These are phyloP conservation scores for Eristalis arbustorum DNA, from an alignment of 2,888 invertebrate species.

Conservation along the genomic window DNA sequence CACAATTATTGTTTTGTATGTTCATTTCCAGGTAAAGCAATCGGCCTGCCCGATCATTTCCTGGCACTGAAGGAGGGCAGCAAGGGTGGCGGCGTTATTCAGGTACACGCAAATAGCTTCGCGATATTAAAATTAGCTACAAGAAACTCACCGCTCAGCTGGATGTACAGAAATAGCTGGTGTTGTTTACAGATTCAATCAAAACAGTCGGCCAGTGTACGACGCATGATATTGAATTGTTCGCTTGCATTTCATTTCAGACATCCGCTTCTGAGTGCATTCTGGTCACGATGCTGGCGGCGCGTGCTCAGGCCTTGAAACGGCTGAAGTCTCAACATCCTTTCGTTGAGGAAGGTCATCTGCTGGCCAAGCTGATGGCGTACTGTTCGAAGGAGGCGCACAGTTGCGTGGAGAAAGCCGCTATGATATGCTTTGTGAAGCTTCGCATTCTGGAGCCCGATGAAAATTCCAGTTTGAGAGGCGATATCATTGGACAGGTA, in stretches of 20 bases:
- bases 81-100: slow-evolving; percentile 95
- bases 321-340: slow-evolving; percentile 91
- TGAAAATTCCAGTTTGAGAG: slow-evolving; percentile 89
- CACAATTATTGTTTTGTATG: slow-evolving; percentile 3
- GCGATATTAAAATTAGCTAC: slow-evolving; percentile 6
- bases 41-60: slow-evolving; percentile 94
- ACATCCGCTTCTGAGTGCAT: slow-evolving; percentile 98
- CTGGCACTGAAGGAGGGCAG: slow-evolving; percentile 91
- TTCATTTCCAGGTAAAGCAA: slow-evolving; percentile 86
- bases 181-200: not conserved
- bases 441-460: slow-evolving; percentile 94
- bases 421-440: slow-evolving; percentile 96
- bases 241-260: slow-evolving; percentile 80
- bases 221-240: not conserved
- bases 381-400: slow-evolving; percentile 95
- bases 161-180: slow-evolving; percentile 6
- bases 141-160: not conserved
- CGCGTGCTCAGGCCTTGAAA: slow-evolving; percentile 93
- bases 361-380: slow-evolving; percentile 95
- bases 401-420: slow-evolving; percentile 95
- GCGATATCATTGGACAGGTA: slow-evolving; percentile 89
- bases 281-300: slow-evolving; percentile 94
- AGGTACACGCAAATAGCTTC: slow-evolving; percentile 82
- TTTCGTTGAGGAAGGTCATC: slow-evolving; percentile 92
- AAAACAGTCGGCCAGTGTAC: not conserved